Base-by-base conservation (phyloP, 2,888 invertebrate genomes). In the Griposia aprilina region DNA sequence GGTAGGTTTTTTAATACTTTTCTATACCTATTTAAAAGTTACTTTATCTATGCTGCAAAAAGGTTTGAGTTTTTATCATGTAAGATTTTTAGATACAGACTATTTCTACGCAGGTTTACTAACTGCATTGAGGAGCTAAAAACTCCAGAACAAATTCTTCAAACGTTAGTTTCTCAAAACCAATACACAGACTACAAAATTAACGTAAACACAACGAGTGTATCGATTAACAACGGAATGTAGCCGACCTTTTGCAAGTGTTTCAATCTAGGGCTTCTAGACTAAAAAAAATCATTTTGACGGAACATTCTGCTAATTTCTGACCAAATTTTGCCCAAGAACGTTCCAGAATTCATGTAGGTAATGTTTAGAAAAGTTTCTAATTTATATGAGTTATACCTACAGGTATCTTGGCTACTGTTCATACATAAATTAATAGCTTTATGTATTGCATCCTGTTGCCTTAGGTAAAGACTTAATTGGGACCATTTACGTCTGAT, bases 181-280 rank as follows among this genome's bases (percentile, higher is more conserved):
- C 30, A 65, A 59, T 69, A 55, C 13, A 73, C 20, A 66, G 20
- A 71, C 63, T 45, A 72, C 67, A 69, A 69, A 78, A 75, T 67
- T 78, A 70, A 63, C 62, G 69, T 83, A 77, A 85, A 74, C 79
- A 81, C 76, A 84, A 81, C 81, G 60, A 78, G 76, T 75, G 48
- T 83, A 83, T 76, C 76, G 74, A 83, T 88, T 87, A 84, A 60
- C 70, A 70, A 41, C 48, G 81, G 83, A 83, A 88, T 83, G 83
- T 73, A 57, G 75, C 65, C 62, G 80, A 85, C 84, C 86, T 84
- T 84, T 79, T 77, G 62, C 62, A 45, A 78, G 60, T 74, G 67
- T 70, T 84, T 30, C 75, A 69, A 77, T 78, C 80, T 84, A 87
- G 88, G 88, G 88, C 74, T 88, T 82, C 74, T 63, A 80, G 62